Evolutionary conservation across 2,797 vertebrate genomes (phyloP).

Genomic region (Hirundo rustica): DNA sequence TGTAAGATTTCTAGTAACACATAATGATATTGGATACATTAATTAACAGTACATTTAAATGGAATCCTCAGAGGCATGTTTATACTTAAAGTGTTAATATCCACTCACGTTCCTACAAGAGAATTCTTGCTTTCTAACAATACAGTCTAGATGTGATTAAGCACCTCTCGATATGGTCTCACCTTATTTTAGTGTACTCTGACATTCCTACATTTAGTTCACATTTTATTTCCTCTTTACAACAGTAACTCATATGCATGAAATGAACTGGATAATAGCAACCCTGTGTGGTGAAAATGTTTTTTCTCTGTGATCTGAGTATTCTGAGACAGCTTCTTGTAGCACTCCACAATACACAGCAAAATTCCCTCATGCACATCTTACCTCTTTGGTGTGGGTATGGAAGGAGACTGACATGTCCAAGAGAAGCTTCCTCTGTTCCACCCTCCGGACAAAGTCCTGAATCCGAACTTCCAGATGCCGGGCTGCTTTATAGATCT

Average conservation of each 20-base stretch:
- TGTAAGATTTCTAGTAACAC: conserved; percentile 35
- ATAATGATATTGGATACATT: conserved; percentile 2
- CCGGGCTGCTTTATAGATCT: conserved; percentile 97
- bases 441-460: conserved; percentile 95
- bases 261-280: background rate
- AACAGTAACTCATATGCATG: background rate
- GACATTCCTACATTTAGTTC: background rate
- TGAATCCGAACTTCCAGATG: conserved; percentile 98
- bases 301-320: background rate
- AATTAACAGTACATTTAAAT: conserved; percentile 65
- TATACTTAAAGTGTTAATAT: conserved; percentile 11
- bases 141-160: background rate
- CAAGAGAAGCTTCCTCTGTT: conserved; percentile 95
- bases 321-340: background rate
- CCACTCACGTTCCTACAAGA: conserved; percentile 3
- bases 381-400: conserved; percentile 98
- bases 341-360: background rate
- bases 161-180: background rate
- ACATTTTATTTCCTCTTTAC: background rate
- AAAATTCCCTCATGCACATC: background rate
- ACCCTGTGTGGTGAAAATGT: background rate
- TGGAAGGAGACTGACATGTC: conserved; percentile 99
- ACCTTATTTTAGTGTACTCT: background rate
- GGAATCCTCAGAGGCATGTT: conserved; percentile 24
- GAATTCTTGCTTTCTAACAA: conserved; percentile 31